phyloP scores from a whole-genome alignment of 2,797 vertebrate species.

The Malacoctenus gilli region DNA sequence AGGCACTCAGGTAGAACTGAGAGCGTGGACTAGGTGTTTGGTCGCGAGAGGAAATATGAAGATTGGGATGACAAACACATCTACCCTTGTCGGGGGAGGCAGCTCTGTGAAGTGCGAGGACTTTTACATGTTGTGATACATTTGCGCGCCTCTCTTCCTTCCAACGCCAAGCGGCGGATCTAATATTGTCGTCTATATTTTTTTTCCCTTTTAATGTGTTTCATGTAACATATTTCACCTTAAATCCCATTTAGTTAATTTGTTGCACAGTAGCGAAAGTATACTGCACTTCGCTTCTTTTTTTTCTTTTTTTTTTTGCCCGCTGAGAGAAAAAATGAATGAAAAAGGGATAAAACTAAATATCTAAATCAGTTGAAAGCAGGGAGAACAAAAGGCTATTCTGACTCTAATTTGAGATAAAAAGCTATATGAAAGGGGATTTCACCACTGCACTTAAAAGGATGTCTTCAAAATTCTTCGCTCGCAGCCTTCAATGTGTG shows the following conservation, averaged over 20 bases:
- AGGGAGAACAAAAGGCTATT: slow-evolving; percentile 14
- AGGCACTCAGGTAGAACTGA: slow-evolving; percentile 76
- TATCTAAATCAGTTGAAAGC: slow-evolving; percentile 31
- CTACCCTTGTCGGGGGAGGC: slow-evolving; percentile 54
- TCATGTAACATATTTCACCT: slow-evolving; percentile 4
- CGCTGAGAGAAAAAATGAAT: slow-evolving; percentile 19
- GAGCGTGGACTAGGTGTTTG: slow-evolving; percentile 52
- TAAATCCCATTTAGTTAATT: slow-evolving; percentile 4
- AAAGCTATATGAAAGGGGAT: slow-evolving; percentile 13
- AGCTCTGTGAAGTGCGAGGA: slow-evolving; percentile 9
- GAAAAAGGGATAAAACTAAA: slow-evolving; percentile 18
- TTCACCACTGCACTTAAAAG: slow-evolving; percentile 13
- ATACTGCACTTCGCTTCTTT: neutral
- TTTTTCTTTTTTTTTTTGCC: too few species aligned
- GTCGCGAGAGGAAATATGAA: slow-evolving; percentile 57
- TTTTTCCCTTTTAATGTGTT: slow-evolving; percentile 7
- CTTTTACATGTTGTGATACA: slow-evolving; percentile 16
- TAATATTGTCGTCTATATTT: slow-evolving; percentile 2
- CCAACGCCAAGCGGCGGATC: neutral
- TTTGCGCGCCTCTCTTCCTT: slow-evolving; percentile 16
- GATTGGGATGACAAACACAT: slow-evolving; percentile 66
- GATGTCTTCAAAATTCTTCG: slow-evolving; percentile 13
- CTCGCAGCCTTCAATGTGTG: slow-evolving; percentile 2
- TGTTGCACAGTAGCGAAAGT: slow-evolving; percentile 1
- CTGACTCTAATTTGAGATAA: slow-evolving; percentile 15